These are phyloP conservation scores for Dascyllus trimaculatus DNA, from an alignment of 2,113 vertebrate species.

Conservation along the genomic window DNA sequence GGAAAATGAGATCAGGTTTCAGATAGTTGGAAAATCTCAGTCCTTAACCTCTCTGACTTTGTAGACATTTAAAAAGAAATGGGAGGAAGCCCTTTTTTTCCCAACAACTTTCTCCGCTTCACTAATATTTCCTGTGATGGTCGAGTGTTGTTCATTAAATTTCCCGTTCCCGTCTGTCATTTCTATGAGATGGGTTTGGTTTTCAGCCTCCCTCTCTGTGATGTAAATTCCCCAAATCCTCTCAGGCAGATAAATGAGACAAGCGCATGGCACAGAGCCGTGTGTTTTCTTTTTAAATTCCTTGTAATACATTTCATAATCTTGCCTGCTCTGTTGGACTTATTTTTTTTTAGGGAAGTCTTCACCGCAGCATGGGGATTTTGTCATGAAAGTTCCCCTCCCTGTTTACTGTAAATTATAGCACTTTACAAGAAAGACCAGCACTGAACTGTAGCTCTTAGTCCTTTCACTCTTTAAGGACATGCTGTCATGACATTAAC, in stretches of 20 bases:
- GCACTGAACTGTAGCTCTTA: background rate
- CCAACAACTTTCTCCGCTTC: slow-evolving; percentile 6
- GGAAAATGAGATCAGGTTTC: slow-evolving; percentile 12
- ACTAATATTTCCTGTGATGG: slow-evolving; percentile 56
- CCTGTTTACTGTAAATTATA: slow-evolving; percentile 43
- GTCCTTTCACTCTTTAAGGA: background rate
- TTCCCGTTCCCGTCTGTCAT: slow-evolving; percentile 71
- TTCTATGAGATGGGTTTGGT: slow-evolving; percentile 60
- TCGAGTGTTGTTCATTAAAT: slow-evolving; percentile 37
- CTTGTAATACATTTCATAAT: slow-evolving; percentile 33
- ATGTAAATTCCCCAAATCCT: slow-evolving; percentile 45
- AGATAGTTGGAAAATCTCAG: slow-evolving; percentile 20
- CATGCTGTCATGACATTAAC: background rate
- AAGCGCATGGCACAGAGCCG: background rate
- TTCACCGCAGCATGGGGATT: slow-evolving; percentile 2
- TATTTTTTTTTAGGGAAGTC: slow-evolving; percentile 50
- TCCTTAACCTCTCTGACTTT: slow-evolving; percentile 1
- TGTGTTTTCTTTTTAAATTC: slow-evolving; percentile 32
- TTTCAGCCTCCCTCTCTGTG: slow-evolving; percentile 25
- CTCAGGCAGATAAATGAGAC: slow-evolving; percentile 19
- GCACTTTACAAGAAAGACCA: slow-evolving; percentile 32
- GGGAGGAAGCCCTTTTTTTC: background rate
- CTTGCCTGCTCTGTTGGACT: background rate
- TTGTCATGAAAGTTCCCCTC: slow-evolving; percentile 28
- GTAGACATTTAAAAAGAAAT: slow-evolving; percentile 13